Conservation (phyloP, 2,888 invertebrate species). For the Trichopoda pennipes region DNA sequence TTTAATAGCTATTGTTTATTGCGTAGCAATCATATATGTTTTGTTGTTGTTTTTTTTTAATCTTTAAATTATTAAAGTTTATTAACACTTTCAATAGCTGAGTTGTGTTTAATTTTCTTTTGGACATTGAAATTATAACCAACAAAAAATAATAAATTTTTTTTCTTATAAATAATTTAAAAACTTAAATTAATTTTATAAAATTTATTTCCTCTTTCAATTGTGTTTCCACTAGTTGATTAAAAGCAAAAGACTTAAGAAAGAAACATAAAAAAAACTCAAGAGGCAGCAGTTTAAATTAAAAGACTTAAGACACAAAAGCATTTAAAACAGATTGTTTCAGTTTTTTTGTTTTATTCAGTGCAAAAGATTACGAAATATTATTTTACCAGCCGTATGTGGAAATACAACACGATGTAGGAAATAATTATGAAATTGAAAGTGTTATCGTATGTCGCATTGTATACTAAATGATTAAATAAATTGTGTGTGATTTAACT, state of each 20-base stretch:
- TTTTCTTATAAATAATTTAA: conserved; percentile 6
- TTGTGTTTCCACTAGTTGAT: background rate
- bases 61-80: background rate
- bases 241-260: conserved; percentile 43
- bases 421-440: conserved; percentile 52
- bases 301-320: conserved; percentile 66
- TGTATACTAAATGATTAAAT: conserved; percentile 7
- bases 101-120: conserved; percentile 4
- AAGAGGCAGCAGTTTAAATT: background rate
- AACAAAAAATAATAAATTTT: background rate
- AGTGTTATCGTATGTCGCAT: conserved; percentile 7
- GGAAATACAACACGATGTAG: conserved; percentile 31
- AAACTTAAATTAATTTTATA: background rate
- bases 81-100: background rate
- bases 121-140: background rate
- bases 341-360: conserved; percentile 5
- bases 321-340: conserved; percentile 7
- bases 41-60: background rate
- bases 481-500: conserved; percentile 13
- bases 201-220: conserved; percentile 18
- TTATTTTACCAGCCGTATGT: conserved; percentile 10
- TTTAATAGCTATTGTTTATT: background rate
- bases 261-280: conserved; percentile 1
- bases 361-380: conserved; percentile 23
- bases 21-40: background rate